Evolutionary conservation across 2,888 invertebrate genomes (phyloP).

Genomic region (Lithophane semibrunnea): DNA sequence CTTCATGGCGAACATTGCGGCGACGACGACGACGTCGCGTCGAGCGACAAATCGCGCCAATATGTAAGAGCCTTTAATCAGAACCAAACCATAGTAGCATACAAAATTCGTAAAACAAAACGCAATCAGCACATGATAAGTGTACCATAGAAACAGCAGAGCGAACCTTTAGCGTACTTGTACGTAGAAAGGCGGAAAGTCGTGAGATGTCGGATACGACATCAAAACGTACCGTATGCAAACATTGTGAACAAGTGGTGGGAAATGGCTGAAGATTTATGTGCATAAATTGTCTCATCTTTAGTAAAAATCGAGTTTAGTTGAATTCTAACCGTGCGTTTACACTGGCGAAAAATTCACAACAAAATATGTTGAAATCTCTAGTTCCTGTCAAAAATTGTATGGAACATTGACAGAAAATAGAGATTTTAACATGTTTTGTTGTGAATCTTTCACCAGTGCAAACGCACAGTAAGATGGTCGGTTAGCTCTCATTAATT

Average conservation of each 20-base stretch:
- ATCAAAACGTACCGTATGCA: constrained; percentile 75
- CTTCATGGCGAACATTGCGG: no score
- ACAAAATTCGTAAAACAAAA: constrained; percentile 13
- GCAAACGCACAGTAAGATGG: no score
- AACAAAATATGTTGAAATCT: no score
- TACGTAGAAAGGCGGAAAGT: constrained; percentile 83
- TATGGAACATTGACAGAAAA: no score
- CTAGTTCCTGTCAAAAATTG: no score
- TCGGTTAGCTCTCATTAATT: constrained; percentile 23
- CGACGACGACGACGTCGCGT: no score
- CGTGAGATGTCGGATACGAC: constrained; percentile 83
- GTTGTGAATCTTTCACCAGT: no score
- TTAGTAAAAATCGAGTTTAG: constrained; percentile 31
- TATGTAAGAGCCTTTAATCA: no score
- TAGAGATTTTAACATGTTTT: no score
- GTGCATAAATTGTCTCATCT: constrained; percentile 42
- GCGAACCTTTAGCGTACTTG: constrained; percentile 46
- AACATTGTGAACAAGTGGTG: constrained; percentile 67
- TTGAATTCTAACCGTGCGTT: background rate
- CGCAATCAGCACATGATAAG: constrained; percentile 36
- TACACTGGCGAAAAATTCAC: no score
- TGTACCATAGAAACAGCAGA: constrained; percentile 25
- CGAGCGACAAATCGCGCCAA: no score
- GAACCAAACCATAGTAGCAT: background rate
- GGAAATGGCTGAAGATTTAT: constrained; percentile 61